A percentile compares a stretch with the other conserved stretches of the same genome.
These are phyloP conservation scores for Campoplex capitator DNA, from an alignment of 2,888 invertebrate species.

Conservation along the genomic window DNA sequence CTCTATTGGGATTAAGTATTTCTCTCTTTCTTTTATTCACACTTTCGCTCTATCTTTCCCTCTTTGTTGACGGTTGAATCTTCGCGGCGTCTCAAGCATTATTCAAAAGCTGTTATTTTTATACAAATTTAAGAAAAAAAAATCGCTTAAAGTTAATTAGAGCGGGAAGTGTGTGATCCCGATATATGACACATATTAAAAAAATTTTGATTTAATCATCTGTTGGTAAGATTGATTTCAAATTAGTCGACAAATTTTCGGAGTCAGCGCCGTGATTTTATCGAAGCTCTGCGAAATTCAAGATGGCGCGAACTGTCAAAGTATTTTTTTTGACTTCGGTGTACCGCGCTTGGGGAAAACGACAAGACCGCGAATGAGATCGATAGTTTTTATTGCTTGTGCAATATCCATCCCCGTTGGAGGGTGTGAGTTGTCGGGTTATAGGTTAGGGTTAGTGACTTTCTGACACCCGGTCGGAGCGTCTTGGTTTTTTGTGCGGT, in stretches of 20 bases:
- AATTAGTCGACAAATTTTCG: not conserved
- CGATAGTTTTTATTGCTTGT: constrained; percentile 79
- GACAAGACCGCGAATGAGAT: constrained; percentile 71
- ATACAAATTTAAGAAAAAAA: too few species aligned
- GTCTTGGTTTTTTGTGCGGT: constrained; percentile 29
- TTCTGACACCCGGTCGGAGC: constrained; percentile 74
- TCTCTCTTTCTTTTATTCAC: too few species aligned
- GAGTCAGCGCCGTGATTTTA: constrained; percentile 9
- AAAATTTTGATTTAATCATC: not conserved
- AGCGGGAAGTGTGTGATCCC: too few species aligned
- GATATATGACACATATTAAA: too few species aligned
- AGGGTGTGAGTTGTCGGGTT: constrained; percentile 72
- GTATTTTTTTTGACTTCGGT: constrained; percentile 65
- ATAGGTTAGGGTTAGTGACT: constrained; percentile 80
- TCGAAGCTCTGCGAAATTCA: constrained; percentile 42
- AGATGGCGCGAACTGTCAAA: constrained; percentile 76
- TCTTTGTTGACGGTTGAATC: too few species aligned
- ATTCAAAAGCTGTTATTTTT: too few species aligned
- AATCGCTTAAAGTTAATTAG: too few species aligned
- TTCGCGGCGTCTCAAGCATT: too few species aligned
- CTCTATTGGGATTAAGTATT: too few species aligned
- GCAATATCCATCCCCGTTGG: constrained; percentile 61
- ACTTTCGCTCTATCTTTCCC: too few species aligned
- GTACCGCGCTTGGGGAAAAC: constrained; percentile 20
- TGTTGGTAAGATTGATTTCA: constrained; percentile 6